These are phyloP conservation scores for Bugula neritina DNA, from an alignment of 2,888 invertebrate genomes.

Conservation along the genomic window DNA sequence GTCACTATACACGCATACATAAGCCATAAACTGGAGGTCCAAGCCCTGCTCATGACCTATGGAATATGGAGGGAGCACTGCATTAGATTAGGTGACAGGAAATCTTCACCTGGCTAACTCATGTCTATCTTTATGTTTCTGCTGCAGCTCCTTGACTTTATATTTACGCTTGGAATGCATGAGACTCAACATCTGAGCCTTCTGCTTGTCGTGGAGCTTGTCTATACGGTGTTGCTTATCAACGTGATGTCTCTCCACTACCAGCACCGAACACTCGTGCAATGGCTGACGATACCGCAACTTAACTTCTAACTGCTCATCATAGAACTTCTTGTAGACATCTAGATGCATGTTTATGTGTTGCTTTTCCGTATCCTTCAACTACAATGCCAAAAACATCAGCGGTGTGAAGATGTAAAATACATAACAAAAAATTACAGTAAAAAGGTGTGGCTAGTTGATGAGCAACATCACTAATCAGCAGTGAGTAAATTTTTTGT, in stretches of 20 bases:
- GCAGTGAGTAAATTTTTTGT: no score
- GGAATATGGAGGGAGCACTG: no score
- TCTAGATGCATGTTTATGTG: constrained; percentile 46
- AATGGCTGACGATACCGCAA: constrained; percentile 75
- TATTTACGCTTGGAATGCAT: constrained; percentile 76
- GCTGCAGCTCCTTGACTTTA: constrained; percentile 78
- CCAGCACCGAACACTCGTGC: constrained; percentile 35
- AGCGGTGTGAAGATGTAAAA: no score
- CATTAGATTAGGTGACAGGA: neutral
- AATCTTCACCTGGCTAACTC: constrained; percentile 64
- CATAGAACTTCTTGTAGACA: constrained; percentile 60
- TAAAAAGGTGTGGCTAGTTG: no score
- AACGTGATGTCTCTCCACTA: constrained; percentile 38
- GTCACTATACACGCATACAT: no score
- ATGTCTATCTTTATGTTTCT: constrained; percentile 79
- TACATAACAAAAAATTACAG: no score
- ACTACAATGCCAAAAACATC: no score
- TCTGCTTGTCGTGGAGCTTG: constrained; percentile 50
- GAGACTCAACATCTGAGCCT: constrained; percentile 61
- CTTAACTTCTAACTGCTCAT: constrained; percentile 69
- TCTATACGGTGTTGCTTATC: constrained; percentile 55
- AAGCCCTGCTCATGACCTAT: no score
- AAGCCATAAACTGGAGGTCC: no score
- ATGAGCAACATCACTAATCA: no score
- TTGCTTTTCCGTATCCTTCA: constrained; percentile 31